Conservation (phyloP, 2,113 vertebrate species). For the Tenrec ecaudatus region DNA sequence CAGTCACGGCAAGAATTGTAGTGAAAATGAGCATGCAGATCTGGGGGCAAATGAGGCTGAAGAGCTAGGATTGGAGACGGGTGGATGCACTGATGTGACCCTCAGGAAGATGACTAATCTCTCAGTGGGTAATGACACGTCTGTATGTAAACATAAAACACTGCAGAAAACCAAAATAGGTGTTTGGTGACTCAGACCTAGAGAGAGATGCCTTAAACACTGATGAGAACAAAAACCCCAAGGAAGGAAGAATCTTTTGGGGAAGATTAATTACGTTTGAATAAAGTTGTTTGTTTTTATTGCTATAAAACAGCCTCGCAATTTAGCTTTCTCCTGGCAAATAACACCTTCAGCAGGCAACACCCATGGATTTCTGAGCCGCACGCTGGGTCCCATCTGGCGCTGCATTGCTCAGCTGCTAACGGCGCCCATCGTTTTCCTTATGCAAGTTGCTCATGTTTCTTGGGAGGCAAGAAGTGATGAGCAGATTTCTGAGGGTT, state of each 20-base stretch:
- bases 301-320: slow-evolving; percentile 79
- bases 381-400: slow-evolving; percentile 79
- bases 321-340: slow-evolving; percentile 76
- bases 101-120: slow-evolving; percentile 83
- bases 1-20: too few relatives aligned
- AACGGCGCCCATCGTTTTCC: slow-evolving; percentile 67
- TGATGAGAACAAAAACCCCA: slow-evolving; percentile 78
- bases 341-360: slow-evolving; percentile 71
- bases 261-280: slow-evolving; percentile 84
- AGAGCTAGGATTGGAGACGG: slow-evolving; percentile 62
- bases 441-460: slow-evolving; percentile 56
- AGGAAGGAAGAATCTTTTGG: slow-evolving; percentile 83
- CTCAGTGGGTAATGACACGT: slow-evolving; percentile 81
- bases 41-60: not conserved
- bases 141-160: slow-evolving; percentile 85
- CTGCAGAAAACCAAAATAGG: slow-evolving; percentile 83
- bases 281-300: slow-evolving; percentile 84
- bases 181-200: slow-evolving; percentile 84
- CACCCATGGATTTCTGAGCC: slow-evolving; percentile 69
- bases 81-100: slow-evolving; percentile 73
- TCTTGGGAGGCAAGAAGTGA: slow-evolving; percentile 9
- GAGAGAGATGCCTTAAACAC: slow-evolving; percentile 79
- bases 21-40: not conserved
- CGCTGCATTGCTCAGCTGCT: slow-evolving; percentile 70
- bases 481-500: slow-evolving; percentile 39